Conservation (phyloP, 37 sponge, comb jelly and placozoan species). For the Axinella damicornis region DNA sequence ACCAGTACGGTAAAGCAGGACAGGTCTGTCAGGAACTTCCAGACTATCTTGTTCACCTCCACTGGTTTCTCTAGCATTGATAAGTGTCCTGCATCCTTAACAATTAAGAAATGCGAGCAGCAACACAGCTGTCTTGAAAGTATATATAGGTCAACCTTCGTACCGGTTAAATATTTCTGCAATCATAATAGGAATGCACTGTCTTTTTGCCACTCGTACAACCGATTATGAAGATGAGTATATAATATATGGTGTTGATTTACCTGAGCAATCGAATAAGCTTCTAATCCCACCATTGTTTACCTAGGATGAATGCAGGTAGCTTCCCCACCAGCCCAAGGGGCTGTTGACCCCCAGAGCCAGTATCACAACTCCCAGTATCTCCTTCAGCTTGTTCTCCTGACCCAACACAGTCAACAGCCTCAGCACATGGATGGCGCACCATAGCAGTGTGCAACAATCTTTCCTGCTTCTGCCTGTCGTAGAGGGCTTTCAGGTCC, state of each 20-base stretch:
- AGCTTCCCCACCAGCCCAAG: constrained; percentile 2
- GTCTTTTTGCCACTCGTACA: background rate
- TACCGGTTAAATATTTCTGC: too few species aligned
- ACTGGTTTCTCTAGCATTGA: constrained; percentile 66
- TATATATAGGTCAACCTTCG: too few species aligned
- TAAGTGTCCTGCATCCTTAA: constrained; percentile 58
- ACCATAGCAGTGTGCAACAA: constrained; percentile 77
- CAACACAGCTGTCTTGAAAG: too few species aligned
- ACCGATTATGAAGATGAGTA: too few species aligned
- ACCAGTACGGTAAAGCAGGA: background rate
- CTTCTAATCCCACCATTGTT: background rate
- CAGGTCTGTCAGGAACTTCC: constrained; percentile 12
- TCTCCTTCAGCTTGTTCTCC: constrained; percentile 6
- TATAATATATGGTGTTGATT: too few species aligned
- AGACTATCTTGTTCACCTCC: constrained; percentile 25
- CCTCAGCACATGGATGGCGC: constrained; percentile 57
- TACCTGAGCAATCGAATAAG: too few species aligned
- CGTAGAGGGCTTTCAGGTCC: constrained; percentile 47
- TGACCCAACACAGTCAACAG: constrained; percentile 30
- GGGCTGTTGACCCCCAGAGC: constrained; percentile 47
- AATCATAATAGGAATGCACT: too few species aligned
- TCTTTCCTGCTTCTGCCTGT: constrained; percentile 23
- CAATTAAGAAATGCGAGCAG: too few species aligned
- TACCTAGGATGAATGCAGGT: constrained; percentile 62
- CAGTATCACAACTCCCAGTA: constrained; percentile 46